These are phyloP conservation scores for Alexandromys fortis DNA, from an alignment of 2,113 vertebrate genomes.

Conservation along the genomic window DNA sequence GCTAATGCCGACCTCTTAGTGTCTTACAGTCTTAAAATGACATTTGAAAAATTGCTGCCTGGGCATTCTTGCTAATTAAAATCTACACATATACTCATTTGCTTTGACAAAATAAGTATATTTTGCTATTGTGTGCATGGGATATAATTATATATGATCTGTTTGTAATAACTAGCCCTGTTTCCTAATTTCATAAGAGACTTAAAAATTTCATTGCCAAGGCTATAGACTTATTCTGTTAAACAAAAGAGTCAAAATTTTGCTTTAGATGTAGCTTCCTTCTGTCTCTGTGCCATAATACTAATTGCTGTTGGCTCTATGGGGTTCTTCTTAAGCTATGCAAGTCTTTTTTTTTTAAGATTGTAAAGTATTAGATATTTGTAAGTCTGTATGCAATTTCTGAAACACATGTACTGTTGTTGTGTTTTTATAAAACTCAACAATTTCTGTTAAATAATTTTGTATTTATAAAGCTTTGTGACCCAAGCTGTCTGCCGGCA, in stretches of 20 bases:
- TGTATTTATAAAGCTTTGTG: not conserved
- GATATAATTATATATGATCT: not conserved
- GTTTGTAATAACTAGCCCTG: not conserved
- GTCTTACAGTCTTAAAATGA: not conserved
- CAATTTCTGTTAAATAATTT: not conserved
- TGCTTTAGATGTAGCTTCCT: not conserved
- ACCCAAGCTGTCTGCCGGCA: not conserved
- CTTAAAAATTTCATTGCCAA: not conserved
- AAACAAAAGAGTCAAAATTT: not conserved
- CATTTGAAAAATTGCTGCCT: not conserved
- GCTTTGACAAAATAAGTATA: not conserved
- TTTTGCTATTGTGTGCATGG: not conserved
- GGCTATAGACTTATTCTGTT: not conserved
- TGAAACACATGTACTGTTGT: not conserved
- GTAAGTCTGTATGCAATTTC: not conserved
- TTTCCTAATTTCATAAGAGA: not conserved
- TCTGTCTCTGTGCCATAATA: not conserved
- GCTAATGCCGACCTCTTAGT: not conserved
- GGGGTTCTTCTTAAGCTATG: not conserved
- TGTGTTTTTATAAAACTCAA: not conserved
- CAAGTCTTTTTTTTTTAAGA: not conserved
- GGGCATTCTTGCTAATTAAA: not conserved
- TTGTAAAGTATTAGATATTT: not conserved
- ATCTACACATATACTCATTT: not conserved
- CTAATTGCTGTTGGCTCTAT: not conserved